Percentiles rank a stretch among this genome's conserved stretches.
phyloP scores from a whole-genome alignment of 1,140 invertebrate genomes.

The Papilio glaucus region DNA sequence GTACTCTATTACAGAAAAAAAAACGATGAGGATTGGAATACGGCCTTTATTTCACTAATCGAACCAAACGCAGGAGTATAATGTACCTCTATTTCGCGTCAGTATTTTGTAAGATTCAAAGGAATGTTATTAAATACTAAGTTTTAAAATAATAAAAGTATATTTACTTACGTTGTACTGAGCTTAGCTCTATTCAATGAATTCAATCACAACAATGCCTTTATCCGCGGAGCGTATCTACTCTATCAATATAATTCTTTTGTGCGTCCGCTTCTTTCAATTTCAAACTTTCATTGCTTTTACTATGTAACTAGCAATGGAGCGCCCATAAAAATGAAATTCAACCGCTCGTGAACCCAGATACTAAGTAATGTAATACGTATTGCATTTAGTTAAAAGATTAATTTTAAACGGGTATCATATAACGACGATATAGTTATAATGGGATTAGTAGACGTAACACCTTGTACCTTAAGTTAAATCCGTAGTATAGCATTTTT shows the following conservation, averaged over 20 bases:
- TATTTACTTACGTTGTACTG: not conserved
- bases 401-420: slow-evolving; percentile 3
- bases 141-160: not conserved
- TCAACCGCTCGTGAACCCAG: slow-evolving; percentile 26
- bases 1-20: no score
- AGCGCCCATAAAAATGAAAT: slow-evolving; percentile 30
- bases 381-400: slow-evolving; percentile 14
- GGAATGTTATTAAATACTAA: not conserved
- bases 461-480: no score
- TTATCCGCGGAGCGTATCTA: slow-evolving; percentile 22
- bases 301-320: slow-evolving; percentile 35
- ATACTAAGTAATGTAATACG: slow-evolving; percentile 3
- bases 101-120: not conserved
- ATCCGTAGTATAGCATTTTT: no score
- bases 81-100: no score
- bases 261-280: slow-evolving; percentile 33
- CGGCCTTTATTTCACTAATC: no score
- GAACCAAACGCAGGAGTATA: no score
- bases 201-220: slow-evolving; percentile 35
- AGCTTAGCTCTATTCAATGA: slow-evolving; percentile 24
- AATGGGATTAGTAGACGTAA: not conserved
- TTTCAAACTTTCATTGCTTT: slow-evolving; percentile 37
- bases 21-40: no score
- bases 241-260: slow-evolving; percentile 35
- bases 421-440: not conserved